A percentile compares a stretch with the other conserved stretches of the same genome.
Evolutionary conservation across 2,888 invertebrate species (phyloP).

Genomic region (Neoascia interrupta): DNA sequence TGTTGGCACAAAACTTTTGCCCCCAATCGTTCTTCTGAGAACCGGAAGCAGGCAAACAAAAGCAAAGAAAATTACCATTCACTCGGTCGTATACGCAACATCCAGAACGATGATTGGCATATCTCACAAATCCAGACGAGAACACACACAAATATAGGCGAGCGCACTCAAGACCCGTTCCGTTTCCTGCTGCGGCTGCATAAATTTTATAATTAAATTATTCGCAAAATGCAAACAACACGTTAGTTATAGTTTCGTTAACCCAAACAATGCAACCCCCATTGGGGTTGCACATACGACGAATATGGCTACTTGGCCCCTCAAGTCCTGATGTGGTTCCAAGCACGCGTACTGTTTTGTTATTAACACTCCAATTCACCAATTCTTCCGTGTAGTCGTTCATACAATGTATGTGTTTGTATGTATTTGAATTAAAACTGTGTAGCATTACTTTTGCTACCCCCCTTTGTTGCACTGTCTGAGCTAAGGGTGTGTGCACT

Average conservation of each 20-base stretch:
- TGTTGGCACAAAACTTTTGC: too few species aligned
- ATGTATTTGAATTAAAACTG: slow-evolving; percentile 19
- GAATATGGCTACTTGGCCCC: too few species aligned
- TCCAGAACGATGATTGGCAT: slow-evolving; percentile 11
- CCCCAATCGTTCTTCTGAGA: too few species aligned
- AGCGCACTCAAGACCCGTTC: background rate
- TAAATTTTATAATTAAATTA: slow-evolving; percentile 56
- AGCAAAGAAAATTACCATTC: too few species aligned
- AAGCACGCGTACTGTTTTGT: too few species aligned
- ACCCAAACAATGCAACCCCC: slow-evolving; percentile 55
- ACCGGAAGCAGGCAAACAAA: too few species aligned
- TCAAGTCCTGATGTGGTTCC: too few species aligned
- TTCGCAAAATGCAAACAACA: too few species aligned
- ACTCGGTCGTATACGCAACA: too few species aligned
- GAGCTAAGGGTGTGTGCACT: too few species aligned
- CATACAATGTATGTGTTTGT: slow-evolving; percentile 6
- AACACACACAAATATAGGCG: background rate
- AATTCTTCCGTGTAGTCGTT: slow-evolving; percentile 33
- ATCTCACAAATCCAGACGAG: slow-evolving; percentile 7
- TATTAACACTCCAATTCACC: slow-evolving; percentile 66
- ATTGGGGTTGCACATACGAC: too few species aligned
- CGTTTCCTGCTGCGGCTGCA: slow-evolving; percentile 14
- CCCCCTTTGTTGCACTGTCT: too few species aligned
- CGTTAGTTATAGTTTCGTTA: slow-evolving; percentile 65
- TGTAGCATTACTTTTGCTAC: slow-evolving; percentile 21